A percentile compares a stretch with the other conserved stretches of the same genome.
Conservation (phyloP, 2,797 vertebrate species). For the Macroramphosus scolopax region DNA sequence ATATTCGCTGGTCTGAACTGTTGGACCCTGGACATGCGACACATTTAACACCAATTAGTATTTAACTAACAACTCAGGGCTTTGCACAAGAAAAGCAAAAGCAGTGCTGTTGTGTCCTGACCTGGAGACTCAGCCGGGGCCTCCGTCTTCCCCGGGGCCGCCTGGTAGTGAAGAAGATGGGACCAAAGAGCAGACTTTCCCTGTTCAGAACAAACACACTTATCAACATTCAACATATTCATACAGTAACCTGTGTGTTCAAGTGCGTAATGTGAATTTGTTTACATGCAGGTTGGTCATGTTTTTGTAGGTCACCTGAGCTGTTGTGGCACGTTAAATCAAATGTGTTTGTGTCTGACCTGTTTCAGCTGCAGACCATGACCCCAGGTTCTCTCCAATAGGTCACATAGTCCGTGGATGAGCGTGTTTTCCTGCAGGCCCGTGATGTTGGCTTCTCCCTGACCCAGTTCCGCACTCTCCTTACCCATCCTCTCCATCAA, state of each 20-base stretch:
- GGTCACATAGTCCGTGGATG: slow-evolving; percentile 94
- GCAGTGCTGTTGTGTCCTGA: slow-evolving; percentile 55
- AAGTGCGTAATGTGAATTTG: too few relatives aligned
- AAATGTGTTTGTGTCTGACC: slow-evolving; percentile 74
- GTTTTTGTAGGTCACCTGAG: slow-evolving; percentile 20
- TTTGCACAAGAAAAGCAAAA: slow-evolving; percentile 6
- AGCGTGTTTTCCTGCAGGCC: slow-evolving; percentile 95
- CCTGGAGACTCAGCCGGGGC: slow-evolving; percentile 83
- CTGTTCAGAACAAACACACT: slow-evolving; percentile 66
- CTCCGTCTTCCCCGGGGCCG: slow-evolving; percentile 86
- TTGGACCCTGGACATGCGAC: slow-evolving; percentile 71
- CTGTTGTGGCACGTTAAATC: too few relatives aligned
- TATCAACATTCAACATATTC: slow-evolving; percentile 14
- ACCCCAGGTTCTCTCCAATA: slow-evolving; percentile 98
- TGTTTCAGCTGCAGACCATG: slow-evolving; percentile 95
- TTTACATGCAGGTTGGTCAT: slow-evolving; percentile 7
- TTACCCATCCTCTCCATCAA: slow-evolving; percentile 97
- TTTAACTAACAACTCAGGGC: background rate
- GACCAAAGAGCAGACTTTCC: slow-evolving; percentile 98
- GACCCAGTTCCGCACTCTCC: slow-evolving; percentile 90
- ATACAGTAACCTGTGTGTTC: background rate
- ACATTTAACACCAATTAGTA: slow-evolving; percentile 1
- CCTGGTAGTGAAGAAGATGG: slow-evolving; percentile 93
- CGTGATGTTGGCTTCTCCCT: slow-evolving; percentile 92
- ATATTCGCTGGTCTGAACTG: slow-evolving; percentile 82